Percentiles rank a stretch among this genome's conserved stretches.
Evolutionary conservation across 2,888 invertebrate genomes (phyloP).

Genomic region (Chrysina gloriosa): DNA sequence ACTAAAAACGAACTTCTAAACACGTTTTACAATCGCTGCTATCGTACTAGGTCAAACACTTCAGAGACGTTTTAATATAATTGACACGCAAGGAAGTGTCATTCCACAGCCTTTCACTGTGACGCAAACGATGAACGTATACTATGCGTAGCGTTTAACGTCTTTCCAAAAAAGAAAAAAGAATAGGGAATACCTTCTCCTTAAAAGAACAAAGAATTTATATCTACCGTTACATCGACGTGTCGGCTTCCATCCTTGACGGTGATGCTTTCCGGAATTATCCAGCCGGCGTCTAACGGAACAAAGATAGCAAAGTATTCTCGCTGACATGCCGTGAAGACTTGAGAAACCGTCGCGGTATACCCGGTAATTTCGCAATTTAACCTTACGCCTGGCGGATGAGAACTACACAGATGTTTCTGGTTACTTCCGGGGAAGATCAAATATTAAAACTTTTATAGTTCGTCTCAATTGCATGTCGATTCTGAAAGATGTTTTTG

Average conservation of each 20-base stretch:
- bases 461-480: no score
- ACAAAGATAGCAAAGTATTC: not conserved
- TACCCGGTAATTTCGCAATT: no score
- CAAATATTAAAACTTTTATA: no score
- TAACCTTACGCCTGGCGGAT: no score
- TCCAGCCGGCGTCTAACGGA: not conserved
- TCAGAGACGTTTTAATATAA: not conserved
- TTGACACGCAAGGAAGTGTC: not conserved
- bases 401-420: no score
- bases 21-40: no score
- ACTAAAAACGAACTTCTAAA: no score
- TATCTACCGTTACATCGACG: not conserved
- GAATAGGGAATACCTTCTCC: not conserved
- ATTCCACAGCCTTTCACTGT: not conserved
- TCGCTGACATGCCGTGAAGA: not conserved
- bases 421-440: no score
- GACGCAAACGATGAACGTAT: not conserved
- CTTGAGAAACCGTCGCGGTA: not conserved
- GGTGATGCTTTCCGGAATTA: not conserved
- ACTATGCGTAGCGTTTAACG: not conserved
- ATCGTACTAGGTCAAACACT: no score
- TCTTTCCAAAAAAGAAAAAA: not conserved
- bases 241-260: constrained; percentile 2
- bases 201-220: constrained; percentile 9
- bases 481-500: no score